Percentiles rank a stretch among this genome's conserved stretches.
Evolutionary conservation across 2,797 vertebrate genomes (phyloP).

Genomic region (Neostethus bicornis): DNA sequence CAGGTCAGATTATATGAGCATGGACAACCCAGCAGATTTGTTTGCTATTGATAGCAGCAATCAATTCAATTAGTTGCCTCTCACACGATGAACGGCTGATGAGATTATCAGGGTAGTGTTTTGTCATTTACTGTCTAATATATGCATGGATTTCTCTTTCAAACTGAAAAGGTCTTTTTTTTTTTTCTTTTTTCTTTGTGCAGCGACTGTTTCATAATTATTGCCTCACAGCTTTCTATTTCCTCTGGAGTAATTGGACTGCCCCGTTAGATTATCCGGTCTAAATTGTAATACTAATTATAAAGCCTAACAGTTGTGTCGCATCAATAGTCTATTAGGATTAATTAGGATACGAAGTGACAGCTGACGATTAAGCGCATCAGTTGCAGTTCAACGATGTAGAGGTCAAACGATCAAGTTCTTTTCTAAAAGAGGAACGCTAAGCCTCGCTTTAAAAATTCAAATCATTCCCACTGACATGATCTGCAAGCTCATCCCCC

Average conservation of each 20-base stretch:
- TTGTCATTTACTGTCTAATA: constrained; percentile 70
- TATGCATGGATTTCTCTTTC: constrained; percentile 74
- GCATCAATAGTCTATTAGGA: constrained; percentile 98
- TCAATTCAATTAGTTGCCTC: constrained; percentile 78
- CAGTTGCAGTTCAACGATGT: constrained; percentile 85
- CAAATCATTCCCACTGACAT: constrained; percentile 27
- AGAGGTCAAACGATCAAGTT: constrained; percentile 81
- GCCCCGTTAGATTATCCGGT: constrained; percentile 84
- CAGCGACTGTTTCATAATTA: constrained; percentile 79
- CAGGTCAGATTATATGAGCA: constrained; percentile 96
- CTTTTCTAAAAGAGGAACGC: constrained; percentile 48
- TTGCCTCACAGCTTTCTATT: constrained; percentile 77
- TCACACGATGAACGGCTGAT: constrained; percentile 62
- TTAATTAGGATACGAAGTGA: constrained; percentile 97
- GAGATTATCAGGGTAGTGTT: constrained; percentile 61
- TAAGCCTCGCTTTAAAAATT: constrained; percentile 49
- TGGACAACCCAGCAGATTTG: constrained; percentile 85
- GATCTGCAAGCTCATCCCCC: constrained; percentile 17
- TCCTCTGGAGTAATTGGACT: constrained; percentile 90
- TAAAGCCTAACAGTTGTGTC: constrained; percentile 94
- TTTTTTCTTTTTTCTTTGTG: constrained; percentile 49
- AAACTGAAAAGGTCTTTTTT: constrained; percentile 47
- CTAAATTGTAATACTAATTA: constrained; percentile 97
- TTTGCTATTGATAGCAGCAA: constrained; percentile 93
- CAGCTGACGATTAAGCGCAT: constrained; percentile 93